Percentiles rank a stretch among this genome's conserved stretches.
phyloP scores from a whole-genome alignment of 2,797 vertebrate genomes.

The Micropoecilia bifurca region DNA sequence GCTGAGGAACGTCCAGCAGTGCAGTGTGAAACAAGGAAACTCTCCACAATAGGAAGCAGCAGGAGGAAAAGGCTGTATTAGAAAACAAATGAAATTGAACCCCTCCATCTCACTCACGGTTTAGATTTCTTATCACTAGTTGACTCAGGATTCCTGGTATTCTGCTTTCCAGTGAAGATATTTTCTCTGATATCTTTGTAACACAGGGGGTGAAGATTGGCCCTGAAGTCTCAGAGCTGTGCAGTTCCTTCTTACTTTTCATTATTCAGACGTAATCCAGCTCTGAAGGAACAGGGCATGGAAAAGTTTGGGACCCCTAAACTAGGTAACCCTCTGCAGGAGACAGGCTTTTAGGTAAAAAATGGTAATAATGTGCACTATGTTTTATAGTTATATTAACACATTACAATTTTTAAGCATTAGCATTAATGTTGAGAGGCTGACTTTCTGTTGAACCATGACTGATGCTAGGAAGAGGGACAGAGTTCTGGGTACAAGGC shows the following conservation, averaged over 20 bases:
- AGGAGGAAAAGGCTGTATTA: neutral
- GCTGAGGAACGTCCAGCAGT: neutral
- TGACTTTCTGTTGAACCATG: neutral
- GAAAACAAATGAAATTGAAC: slow-evolving; percentile 4
- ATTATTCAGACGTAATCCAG: neutral
- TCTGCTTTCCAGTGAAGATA: slow-evolving; percentile 32
- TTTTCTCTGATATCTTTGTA: neutral
- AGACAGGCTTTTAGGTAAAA: too few species aligned
- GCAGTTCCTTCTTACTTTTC: neutral
- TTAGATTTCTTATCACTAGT: slow-evolving; percentile 36
- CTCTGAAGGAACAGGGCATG: neutral
- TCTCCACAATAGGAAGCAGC: neutral
- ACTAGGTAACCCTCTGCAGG: too few species aligned
- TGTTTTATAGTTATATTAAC: too few species aligned
- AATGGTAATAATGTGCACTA: too few species aligned
- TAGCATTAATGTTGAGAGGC: neutral
- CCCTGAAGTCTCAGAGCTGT: neutral
- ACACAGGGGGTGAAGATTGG: neutral
- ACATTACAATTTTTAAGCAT: too few species aligned
- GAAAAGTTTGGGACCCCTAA: too few species aligned
- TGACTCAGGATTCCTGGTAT: slow-evolving; percentile 17
- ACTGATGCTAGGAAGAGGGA: neutral
- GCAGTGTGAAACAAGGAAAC: neutral
- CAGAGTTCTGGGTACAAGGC: neutral
- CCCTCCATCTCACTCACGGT: slow-evolving; percentile 43